Evolutionary conservation across 2,888 invertebrate genomes (phyloP).

Genomic region (Nudaria mundana): DNA sequence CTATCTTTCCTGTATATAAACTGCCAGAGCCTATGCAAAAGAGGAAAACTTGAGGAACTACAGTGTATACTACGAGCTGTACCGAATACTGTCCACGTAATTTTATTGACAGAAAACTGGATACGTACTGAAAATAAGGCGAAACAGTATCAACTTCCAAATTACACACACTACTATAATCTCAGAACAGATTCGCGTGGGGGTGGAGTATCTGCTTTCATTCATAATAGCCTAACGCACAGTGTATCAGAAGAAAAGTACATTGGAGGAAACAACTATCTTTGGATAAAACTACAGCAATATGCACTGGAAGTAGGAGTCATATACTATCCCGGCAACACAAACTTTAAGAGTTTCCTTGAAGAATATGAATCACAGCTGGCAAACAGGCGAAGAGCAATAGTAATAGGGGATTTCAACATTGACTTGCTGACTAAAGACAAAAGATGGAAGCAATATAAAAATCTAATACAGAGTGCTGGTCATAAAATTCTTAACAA

Average conservation of each 20-base stretch:
- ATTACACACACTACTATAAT: conserved; percentile 19
- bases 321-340: conserved; percentile 10
- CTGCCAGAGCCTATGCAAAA: neutral
- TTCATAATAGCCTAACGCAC: conserved; percentile 25
- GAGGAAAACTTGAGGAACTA: conserved; percentile 8
- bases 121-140: conserved; percentile 1
- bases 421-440: neutral
- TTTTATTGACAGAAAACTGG: conserved; percentile 4
- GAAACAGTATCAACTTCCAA: neutral
- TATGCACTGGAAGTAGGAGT: neutral
- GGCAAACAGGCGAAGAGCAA: neutral
- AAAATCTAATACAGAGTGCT: no score
- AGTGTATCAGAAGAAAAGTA: conserved; percentile 15
- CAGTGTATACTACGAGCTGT: neutral
- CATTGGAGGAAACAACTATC: conserved; percentile 25
- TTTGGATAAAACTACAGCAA: conserved; percentile 22
- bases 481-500: neutral
- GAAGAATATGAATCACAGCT: neutral
- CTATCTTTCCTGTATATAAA: neutral
- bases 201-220: conserved; percentile 32
- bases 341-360: neutral
- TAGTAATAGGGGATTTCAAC: conserved; percentile 5
- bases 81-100: neutral
- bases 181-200: conserved; percentile 21
- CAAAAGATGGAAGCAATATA: neutral